Percentiles rank a stretch among this genome's conserved stretches.
phyloP scores from a whole-genome alignment of 2,888 invertebrate genomes.

The Eupsilia transversa region DNA sequence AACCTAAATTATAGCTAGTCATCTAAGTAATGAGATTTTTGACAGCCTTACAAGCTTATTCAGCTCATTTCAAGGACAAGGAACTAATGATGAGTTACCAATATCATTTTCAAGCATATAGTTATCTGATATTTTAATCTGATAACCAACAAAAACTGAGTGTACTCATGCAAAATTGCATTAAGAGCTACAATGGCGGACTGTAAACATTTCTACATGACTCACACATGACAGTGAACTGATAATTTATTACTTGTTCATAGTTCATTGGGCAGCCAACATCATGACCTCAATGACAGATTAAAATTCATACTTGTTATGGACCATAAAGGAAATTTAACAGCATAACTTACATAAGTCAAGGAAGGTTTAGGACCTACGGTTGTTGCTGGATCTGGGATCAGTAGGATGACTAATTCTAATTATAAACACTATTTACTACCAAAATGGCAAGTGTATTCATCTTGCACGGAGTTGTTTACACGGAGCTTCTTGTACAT shows the following conservation, averaged over 20 bases:
- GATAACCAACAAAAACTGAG: constrained; percentile 1
- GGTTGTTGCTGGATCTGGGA: background rate
- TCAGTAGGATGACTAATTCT: background rate
- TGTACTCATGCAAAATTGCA: constrained; percentile 19
- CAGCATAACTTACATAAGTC: background rate
- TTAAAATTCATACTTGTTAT: constrained; percentile 6
- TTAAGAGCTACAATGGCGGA: background rate
- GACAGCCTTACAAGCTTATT: constrained; percentile 1
- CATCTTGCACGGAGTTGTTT: background rate
- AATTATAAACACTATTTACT: background rate
- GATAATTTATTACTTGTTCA: constrained; percentile 27
- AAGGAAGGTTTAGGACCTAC: background rate
- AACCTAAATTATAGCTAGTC: background rate
- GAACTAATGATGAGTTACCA: constrained; percentile 3
- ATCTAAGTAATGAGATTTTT: background rate
- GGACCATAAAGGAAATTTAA: background rate
- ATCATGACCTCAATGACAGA: constrained; percentile 24
- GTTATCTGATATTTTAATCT: background rate
- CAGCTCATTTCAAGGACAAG: background rate
- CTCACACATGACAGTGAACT: constrained; percentile 17
- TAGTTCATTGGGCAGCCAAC: constrained; percentile 34
- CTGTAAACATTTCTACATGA: constrained; percentile 37
- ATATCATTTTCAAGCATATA: background rate
- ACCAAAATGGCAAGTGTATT: background rate
- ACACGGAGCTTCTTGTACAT: background rate